Base-by-base conservation (phyloP, 2,888 invertebrate genomes). In the Thecocarcelia acutangulata region DNA sequence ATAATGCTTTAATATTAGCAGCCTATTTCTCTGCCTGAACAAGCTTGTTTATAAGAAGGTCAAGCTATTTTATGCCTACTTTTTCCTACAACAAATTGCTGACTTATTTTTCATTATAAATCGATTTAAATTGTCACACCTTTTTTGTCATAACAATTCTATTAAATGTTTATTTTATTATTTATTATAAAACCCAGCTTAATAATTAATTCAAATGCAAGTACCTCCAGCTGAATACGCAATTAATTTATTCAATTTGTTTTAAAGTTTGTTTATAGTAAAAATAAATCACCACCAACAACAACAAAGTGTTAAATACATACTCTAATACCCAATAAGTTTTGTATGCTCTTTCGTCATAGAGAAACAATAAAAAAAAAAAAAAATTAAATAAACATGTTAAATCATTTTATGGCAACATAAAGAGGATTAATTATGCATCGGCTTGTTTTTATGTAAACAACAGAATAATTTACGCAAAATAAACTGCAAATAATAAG, bases 341-440 rank as follows among this genome's bases (percentile, higher is more conserved):
- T 33, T 52, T 44, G n/a, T 17, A 3, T 13, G 15, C 42, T 24
- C n/a, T 48, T 59, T 50, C 59, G 70, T 42, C 54, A 63, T 46
- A 54, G 52, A 73, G 24, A 73, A 61, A 17, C 54, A 54, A 73
- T 58, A 58, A 33, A 6, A 33, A 33, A 58, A 58, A 58, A 33
- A 6, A 33, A 33, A 58, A 58, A 63, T 72, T 17, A 73, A 72
- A 75, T 75, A 28, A 40, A 50, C 64, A 75, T 75, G 58, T 66
- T 58, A 59, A 75, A 59, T 59, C 6, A 59, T 59, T 68, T 75
- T 66, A 75, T 75, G 58, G 66, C 58, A 40, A 64, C 64, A 42
- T 75, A 59, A 75, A 75, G 37, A 24, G 33, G 37, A 59, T 50
- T 75, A 66, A 68, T 75, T 75, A 56, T 66, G 50, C 28, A 50